Evolutionary conservation across 1,140 invertebrate genomes (phyloP).

Genomic region (Maconellicoccus hirsutus): DNA sequence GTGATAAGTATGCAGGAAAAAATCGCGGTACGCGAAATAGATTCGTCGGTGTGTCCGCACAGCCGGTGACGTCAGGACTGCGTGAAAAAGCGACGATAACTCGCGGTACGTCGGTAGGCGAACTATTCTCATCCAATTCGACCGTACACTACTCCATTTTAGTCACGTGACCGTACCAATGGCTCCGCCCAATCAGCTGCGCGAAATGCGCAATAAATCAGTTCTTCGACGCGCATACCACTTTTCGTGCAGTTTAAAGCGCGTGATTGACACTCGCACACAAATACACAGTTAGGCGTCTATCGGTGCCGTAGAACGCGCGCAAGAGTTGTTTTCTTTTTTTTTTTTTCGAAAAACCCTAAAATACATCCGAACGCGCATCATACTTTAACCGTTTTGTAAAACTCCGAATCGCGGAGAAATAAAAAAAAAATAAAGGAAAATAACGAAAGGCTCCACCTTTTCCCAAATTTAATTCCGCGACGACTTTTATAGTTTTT

Average conservation of each 20-base stretch:
- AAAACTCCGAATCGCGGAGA: neutral
- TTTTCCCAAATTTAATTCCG: neutral
- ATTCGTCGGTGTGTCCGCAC: too few relatives aligned
- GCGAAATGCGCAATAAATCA: conserved; percentile 3
- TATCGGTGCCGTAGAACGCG: conserved; percentile 17
- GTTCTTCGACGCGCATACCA: neutral
- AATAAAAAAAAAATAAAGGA: neutral
- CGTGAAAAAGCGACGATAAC: neutral
- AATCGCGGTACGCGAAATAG: too few relatives aligned
- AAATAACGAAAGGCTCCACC: neutral
- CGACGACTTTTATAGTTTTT: conserved; percentile 9
- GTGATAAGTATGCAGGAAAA: too few relatives aligned
- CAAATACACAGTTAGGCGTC: conserved; percentile 21
- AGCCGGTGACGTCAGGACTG: neutral
- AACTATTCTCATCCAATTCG: neutral
- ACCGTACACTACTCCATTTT: neutral
- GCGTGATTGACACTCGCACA: conserved; percentile 21
- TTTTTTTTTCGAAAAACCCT: neutral
- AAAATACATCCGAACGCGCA: neutral
- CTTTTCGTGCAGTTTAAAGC: neutral
- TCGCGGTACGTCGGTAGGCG: neutral
- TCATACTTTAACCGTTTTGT: neutral
- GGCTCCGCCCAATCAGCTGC: neutral
- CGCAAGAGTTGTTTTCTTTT: neutral
- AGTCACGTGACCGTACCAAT: neutral